A percentile compares a stretch with the other conserved stretches of the same genome.
Evolutionary conservation across 2,113 vertebrate species (phyloP).

Genomic region (Dasyprocta punctata): DNA sequence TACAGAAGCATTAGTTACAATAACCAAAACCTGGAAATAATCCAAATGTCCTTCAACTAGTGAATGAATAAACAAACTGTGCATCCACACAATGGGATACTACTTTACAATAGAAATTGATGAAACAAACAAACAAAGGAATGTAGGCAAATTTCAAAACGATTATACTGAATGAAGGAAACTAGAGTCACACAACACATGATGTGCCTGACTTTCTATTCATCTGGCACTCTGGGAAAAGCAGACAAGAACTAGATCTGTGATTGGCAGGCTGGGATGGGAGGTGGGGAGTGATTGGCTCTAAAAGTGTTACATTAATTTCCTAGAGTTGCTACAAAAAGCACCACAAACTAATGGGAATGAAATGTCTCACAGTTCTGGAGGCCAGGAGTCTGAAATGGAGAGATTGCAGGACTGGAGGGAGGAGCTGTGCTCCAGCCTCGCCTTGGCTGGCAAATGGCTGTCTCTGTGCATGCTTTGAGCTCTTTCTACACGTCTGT

Average conservation of each 20-base stretch:
- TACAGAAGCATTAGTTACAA: conserved; percentile 22
- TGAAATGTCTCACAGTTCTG: neutral
- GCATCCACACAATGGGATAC: neutral
- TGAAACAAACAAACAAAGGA: neutral
- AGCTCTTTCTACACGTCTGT: neutral
- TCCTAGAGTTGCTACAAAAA: neutral
- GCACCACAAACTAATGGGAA: neutral
- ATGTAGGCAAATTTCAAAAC: neutral
- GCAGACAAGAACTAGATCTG: neutral
- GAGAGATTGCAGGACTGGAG: neutral
- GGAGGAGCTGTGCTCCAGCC: neutral
- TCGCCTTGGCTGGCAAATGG: neutral
- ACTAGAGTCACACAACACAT: neutral
- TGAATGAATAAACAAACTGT: conserved; percentile 16
- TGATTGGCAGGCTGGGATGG: too few species aligned
- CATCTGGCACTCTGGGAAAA: neutral
- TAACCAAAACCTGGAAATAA: conserved; percentile 53
- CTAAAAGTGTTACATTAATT: neutral
- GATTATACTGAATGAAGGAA: neutral
- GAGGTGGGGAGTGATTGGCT: neutral
- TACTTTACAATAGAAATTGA: neutral
- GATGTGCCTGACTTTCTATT: neutral
- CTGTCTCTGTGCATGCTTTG: neutral
- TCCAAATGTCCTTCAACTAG: neutral
- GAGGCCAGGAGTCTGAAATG: neutral